Conservation (phyloP, 2,113 vertebrate species). For the Oreamnos americanus region DNA sequence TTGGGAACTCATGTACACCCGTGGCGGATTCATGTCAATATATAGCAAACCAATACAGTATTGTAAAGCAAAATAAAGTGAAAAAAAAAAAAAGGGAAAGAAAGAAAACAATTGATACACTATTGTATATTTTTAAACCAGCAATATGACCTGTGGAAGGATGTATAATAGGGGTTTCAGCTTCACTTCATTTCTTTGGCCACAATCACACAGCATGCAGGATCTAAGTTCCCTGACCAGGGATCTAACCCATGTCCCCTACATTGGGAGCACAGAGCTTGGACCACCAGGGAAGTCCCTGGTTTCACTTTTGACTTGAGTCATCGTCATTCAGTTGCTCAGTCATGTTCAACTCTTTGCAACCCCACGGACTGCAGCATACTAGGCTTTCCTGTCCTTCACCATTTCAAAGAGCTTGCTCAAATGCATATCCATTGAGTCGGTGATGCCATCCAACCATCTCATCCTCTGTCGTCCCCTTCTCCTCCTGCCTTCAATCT, state of each 20-base stretch:
- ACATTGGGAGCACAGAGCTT: not conserved
- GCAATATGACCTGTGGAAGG: not conserved
- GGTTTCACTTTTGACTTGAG: not conserved
- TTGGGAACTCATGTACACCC: no score
- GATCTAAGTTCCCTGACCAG: not conserved
- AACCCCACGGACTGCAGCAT: not conserved
- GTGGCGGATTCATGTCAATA: no score
- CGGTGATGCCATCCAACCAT: not conserved
- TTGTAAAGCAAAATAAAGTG: no score
- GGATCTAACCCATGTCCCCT: not conserved
- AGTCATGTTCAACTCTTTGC: rapidly evolving
- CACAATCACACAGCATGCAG: not conserved
- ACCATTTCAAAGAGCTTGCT: not conserved
- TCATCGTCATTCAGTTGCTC: not conserved
- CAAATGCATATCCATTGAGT: not conserved
- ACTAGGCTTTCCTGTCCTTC: not conserved
- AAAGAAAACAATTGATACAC: not conserved
- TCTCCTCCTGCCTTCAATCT: not conserved
- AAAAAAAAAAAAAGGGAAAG: no score
- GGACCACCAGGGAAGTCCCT: not conserved
- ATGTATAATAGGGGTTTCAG: not conserved
- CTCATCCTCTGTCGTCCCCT: not conserved
- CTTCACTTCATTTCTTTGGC: not conserved
- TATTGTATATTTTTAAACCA: not conserved
- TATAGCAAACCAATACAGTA: no score